phyloP scores from a whole-genome alignment of 2,888 invertebrate genomes.

The Balanococcus diminutus region DNA sequence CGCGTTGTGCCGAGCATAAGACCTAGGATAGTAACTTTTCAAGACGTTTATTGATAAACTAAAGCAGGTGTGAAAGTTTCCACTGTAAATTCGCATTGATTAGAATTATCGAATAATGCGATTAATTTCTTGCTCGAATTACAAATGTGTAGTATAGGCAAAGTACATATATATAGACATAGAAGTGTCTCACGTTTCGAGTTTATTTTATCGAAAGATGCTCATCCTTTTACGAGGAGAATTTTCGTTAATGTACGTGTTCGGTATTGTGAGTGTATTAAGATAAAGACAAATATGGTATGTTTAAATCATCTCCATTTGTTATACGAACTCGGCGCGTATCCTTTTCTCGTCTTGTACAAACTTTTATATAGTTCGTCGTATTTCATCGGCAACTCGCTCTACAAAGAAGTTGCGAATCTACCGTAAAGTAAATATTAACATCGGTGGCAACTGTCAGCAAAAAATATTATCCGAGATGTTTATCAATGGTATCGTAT shows the following conservation, averaged over 20 bases:
- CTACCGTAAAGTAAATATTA: not conserved
- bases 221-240: not conserved
- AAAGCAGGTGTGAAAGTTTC: conserved; percentile 40
- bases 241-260: not conserved
- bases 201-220: not conserved
- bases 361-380: not conserved
- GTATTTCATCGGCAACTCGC: not conserved
- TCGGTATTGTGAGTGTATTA: not conserved
- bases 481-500: not conserved
- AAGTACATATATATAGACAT: not conserved
- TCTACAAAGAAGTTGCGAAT: not conserved
- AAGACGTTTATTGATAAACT: conserved; percentile 28
- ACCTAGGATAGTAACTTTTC: conserved; percentile 5
- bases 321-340: not conserved
- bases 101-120: conserved; percentile 4
- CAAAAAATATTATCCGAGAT: not conserved
- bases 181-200: not conserved
- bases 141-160: not conserved
- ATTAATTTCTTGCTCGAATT: conserved; percentile 12
- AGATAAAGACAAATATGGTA: not conserved
- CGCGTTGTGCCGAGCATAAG: not conserved
- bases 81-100: not conserved
- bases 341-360: not conserved
- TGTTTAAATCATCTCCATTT: not conserved
- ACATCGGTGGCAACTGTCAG: not conserved